These are phyloP conservation scores for Scaptodrosophila lebanonensis DNA, from an alignment of 1,140 invertebrate genomes.

Conservation along the genomic window DNA sequence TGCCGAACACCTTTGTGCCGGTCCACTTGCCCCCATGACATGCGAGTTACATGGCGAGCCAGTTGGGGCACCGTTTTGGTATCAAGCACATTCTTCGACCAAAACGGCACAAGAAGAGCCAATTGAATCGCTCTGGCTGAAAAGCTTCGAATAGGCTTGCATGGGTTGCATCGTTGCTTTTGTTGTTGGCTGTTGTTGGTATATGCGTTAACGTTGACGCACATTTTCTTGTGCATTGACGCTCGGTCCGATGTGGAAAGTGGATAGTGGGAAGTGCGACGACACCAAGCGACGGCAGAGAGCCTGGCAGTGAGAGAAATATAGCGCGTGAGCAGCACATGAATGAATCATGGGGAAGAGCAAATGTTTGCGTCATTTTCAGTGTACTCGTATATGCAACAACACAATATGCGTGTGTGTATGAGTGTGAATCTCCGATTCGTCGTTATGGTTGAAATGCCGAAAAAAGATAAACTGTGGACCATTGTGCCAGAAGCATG, in stretches of 20 bases:
- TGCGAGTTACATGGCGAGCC: background rate
- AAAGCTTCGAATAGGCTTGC: conserved; percentile 26
- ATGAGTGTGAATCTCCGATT: no score
- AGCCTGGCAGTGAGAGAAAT: conserved; percentile 17
- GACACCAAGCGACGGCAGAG: conserved; percentile 13
- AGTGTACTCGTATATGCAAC: conserved; percentile 14
- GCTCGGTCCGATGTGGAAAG: conserved; percentile 8
- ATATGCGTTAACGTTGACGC: conserved; percentile 65
- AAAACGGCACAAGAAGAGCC: conserved; percentile 8
- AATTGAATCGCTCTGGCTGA: no score
- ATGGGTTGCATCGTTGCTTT: background rate
- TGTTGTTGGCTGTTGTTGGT: conserved; percentile 32
- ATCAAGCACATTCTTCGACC: conserved; percentile 30
- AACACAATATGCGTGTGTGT: no score
- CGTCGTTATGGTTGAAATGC: conserved; percentile 3
- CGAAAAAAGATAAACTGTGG: conserved; percentile 21
- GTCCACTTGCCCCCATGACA: background rate
- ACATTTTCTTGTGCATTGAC: conserved; percentile 56
- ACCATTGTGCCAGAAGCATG: conserved; percentile 18
- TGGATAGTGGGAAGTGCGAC: conserved; percentile 3
- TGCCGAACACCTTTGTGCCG: background rate
- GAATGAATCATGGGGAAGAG: conserved; percentile 63
- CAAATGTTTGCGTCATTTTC: conserved; percentile 58
- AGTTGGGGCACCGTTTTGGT: background rate
- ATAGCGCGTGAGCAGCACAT: conserved; percentile 21